Conservation (phyloP, 2,113 vertebrate species). For the Burhinus bistriatus region DNA sequence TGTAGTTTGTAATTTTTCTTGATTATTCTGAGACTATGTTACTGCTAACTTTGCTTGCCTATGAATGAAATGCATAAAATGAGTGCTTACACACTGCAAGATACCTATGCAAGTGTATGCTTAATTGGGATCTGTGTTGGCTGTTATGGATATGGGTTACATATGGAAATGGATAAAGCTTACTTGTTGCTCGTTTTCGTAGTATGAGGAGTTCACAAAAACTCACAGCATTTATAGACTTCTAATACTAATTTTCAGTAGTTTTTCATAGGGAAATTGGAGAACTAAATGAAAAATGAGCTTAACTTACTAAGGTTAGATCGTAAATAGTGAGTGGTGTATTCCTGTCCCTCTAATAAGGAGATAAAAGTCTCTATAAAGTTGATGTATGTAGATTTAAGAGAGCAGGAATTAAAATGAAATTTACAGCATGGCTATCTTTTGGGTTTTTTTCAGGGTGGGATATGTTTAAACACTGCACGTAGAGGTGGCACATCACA, state of each 20-base stretch:
- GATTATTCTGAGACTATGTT: background rate
- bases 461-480: background rate
- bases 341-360: background rate
- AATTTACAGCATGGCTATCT: background rate
- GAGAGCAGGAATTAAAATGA: background rate
- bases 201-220: background rate
- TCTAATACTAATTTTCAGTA: background rate
- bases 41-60: background rate
- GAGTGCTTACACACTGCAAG: background rate
- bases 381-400: background rate
- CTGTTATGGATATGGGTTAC: background rate
- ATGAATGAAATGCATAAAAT: background rate
- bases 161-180: background rate
- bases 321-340: background rate
- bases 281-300: background rate
- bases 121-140: background rate
- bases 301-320: background rate
- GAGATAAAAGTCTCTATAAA: background rate
- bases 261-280: background rate
- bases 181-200: background rate
- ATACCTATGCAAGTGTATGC: background rate
- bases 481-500: background rate
- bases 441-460: rapidly evolving
- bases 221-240: background rate
- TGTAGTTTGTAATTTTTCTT: background rate